Percentiles rank a stretch among this genome's conserved stretches.
phyloP scores from a whole-genome alignment of 2,888 invertebrate genomes.

The Altica lythri region DNA sequence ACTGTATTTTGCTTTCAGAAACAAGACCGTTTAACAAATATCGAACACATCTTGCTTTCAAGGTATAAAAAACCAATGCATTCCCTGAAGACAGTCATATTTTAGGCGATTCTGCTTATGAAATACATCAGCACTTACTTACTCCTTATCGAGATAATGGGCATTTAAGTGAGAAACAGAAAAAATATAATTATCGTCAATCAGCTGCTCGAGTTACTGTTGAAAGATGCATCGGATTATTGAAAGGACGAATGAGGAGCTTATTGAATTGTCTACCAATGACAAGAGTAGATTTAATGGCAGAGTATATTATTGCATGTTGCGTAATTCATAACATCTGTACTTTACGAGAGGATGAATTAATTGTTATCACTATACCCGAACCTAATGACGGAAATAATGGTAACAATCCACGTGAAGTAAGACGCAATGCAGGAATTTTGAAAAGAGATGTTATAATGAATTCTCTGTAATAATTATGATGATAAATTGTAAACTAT shows the following conservation, averaged over 20 bases:
- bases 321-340: slow-evolving; percentile 22
- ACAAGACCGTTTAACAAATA: no score
- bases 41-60: no score
- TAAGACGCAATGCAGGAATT: slow-evolving; percentile 11
- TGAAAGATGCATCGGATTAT: slow-evolving; percentile 26
- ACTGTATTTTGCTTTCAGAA: no score
- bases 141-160: no score
- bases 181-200: no score
- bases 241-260: slow-evolving; percentile 23
- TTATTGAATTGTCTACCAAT: slow-evolving; percentile 25
- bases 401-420: slow-evolving; percentile 15
- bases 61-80: no score
- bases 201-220: slow-evolving; percentile 17
- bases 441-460: slow-evolving; percentile 15
- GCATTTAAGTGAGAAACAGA: no score
- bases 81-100: no score
- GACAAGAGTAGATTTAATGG: slow-evolving; percentile 25
- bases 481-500: no score
- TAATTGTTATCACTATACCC: slow-evolving; percentile 14
- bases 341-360: slow-evolving; percentile 16
- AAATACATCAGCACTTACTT: no score
- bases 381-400: slow-evolving; percentile 13
- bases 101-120: no score
- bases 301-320: slow-evolving; percentile 23
- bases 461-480: slow-evolving; percentile 14